Conservation (phyloP, 2,797 vertebrate genomes). For the Tiaroga cobitis region DNA sequence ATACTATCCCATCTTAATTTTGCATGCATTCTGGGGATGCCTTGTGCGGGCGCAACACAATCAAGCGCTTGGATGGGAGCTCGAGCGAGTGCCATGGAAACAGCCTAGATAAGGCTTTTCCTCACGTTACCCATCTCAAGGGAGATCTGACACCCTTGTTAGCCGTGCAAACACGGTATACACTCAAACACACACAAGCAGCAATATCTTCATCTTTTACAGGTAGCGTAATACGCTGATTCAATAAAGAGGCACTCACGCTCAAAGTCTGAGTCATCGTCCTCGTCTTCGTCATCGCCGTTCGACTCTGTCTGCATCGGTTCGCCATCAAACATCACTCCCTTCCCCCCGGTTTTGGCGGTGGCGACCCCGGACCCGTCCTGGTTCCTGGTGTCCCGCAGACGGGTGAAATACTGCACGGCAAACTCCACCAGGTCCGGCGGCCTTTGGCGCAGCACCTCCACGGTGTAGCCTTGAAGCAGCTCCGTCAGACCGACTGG, state of each 20-base stretch:
- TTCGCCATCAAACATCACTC: conserved; percentile 89
- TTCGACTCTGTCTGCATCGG: conserved; percentile 91
- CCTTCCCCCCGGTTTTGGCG: conserved; percentile 74
- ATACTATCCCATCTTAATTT: neutral
- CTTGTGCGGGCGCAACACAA: conserved; percentile 15
- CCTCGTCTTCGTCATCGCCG: conserved; percentile 86
- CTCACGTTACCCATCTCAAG: conserved; percentile 21
- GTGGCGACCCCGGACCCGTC: conserved; percentile 73
- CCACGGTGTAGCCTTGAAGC: conserved; percentile 96
- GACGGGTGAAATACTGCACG: conserved; percentile 92
- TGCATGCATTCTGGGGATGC: conserved; percentile 23
- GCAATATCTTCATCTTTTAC: neutral
- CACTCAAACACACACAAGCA: conserved; percentile 11
- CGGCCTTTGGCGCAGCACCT: conserved; percentile 92
- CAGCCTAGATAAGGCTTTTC: conserved; percentile 38
- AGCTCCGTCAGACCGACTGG: conserved; percentile 94
- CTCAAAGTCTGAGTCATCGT: conserved; percentile 89
- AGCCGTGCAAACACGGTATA: conserved; percentile 10
- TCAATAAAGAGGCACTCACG: conserved; percentile 75
- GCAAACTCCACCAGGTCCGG: conserved; percentile 95
- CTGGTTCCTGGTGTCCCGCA: conserved; percentile 85
- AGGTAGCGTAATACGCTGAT: neutral
- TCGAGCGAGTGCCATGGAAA: conserved; percentile 54
- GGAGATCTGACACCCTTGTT: conserved; percentile 30
- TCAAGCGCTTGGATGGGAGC: conserved; percentile 41